Base-by-base conservation (phyloP, 2,113 vertebrate genomes). In the Mormyrus iriodes region DNA sequence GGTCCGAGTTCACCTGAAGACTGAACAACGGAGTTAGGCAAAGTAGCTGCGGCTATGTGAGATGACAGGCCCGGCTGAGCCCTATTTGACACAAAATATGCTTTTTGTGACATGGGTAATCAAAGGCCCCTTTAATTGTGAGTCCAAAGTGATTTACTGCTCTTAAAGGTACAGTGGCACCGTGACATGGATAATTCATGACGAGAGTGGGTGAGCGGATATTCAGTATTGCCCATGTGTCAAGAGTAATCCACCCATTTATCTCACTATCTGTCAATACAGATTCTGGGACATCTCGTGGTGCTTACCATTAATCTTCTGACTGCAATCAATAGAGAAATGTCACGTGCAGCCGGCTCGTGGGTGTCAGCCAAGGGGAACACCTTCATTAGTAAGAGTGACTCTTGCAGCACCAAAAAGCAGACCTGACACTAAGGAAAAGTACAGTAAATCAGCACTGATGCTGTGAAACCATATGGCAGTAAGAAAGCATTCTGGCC, bases 191-290 rank as follows among this genome's bases (percentile, higher is more conserved):
- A 89, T 86, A 89, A 89, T 85, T 89, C 89, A 65, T 39, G 89
- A 44, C 31, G 39, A 35, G 52, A 65, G 55, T 21, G 84, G 83
- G n/a, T 69, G 44, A 48, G 48, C 85, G 39, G 84, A 27, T 61
- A 53, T 79, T 83, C 89, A 13, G 48, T 10, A 46, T 49, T 69
- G 83, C 44, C 58, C 83, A 42, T 86, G 89, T 86, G 89, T 86
- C 89, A 86, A 51, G 84, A 89, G 84, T 89, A 89, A 89, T 89
- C 84, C 89, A 51, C 44, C 84, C 82, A 86, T 89, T 89, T 53
- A 86, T 89, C 84, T 86, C 89, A 13, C 83, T 31, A 24, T 31
- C 61, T 85, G 83, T 84, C 89, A 73, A 73, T 61, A 89, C 84
- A 69, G 83, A 48, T 42, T 79, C 89, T 49, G 89, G 55, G 85